Base-by-base conservation (phyloP, 2,797 vertebrate species). In the Crenichthys baileyi region DNA sequence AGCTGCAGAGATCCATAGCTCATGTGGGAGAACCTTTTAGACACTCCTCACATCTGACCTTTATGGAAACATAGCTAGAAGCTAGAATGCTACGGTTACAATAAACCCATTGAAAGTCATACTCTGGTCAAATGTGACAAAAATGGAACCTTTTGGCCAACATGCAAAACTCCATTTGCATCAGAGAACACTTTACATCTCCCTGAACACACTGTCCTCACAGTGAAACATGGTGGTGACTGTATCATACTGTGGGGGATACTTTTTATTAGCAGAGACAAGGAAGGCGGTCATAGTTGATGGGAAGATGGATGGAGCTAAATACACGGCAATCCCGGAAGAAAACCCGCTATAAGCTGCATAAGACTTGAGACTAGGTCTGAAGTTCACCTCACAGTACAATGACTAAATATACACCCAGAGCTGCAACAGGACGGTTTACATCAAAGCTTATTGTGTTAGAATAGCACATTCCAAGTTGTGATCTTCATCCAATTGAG, bases 391-490 rank as follows among this genome's bases (percentile, higher is more conserved):
- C 9, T 4, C 7, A 5, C 36, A 41, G 9, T 22, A 67, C 63
- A 67, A 24, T 67, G 36, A 41, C 63, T 41, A 41, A 67, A 67
- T 41, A 67, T 13, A 24, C 36, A 67, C 2, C 63, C 18, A 39
- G 63, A 22, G 29, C 8, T 67, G 36, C 11, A 41, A 41, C 20
- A 39, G 63, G 63, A 67, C 24, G 36, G 18, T 67, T 39, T 39
- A 67, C 63, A 67, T 67, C 63, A 41, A 39, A 67, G 63, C 63
- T 41, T 67, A 67, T 67, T 67, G 36, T 67, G 63, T 41, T 39
- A 24, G 11, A n/a, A 41, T 67, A 41, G 4, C 18, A 20, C 36
- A 67, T 67, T 67, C 36, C 8, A 20, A 67, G 36, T 20, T 36
- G 7, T 41, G 36, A 41, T 18, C 36, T 67, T 67, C 20, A 67